These are phyloP conservation scores for Epizoanthus fatuus DNA, from an alignment of 92 coral and sea anemone genomes.

Conservation along the genomic window DNA sequence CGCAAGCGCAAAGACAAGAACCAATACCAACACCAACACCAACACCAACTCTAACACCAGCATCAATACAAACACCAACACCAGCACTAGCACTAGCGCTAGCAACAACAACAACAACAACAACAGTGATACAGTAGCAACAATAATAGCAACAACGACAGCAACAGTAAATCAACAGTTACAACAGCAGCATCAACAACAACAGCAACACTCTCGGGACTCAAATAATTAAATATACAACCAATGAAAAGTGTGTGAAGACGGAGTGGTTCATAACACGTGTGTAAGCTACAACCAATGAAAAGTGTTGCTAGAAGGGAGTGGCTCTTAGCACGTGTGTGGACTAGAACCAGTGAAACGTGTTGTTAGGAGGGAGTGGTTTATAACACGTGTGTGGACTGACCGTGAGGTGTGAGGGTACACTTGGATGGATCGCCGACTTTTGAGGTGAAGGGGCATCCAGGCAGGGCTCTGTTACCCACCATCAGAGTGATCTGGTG, in stretches of 20 bases:
- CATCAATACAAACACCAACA: background rate
- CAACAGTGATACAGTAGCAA: too few relatives aligned
- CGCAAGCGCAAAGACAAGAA: background rate
- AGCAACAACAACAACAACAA: too few relatives aligned
- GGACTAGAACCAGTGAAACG: background rate
- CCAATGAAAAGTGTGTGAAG: too few relatives aligned
- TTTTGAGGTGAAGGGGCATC: conserved; percentile 90
- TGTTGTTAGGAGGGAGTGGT: background rate
- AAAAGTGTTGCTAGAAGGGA: background rate
- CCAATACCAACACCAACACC: background rate
- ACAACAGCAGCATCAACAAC: too few relatives aligned
- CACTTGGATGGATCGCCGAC: conserved; percentile 94
- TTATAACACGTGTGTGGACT: conserved; percentile 3
- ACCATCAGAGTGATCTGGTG: conserved; percentile 85
- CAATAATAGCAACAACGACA: too few relatives aligned
- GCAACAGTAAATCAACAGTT: too few relatives aligned
- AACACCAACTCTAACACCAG: background rate
- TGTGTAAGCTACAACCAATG: background rate
- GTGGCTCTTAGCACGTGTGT: background rate
- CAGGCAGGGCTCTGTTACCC: conserved; percentile 86
- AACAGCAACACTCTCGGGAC: too few relatives aligned
- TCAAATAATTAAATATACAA: too few relatives aligned
- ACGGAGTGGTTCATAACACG: background rate
- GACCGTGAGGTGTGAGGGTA: conserved; percentile 71
- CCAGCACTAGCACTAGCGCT: too few relatives aligned